A percentile compares a stretch with the other conserved stretches of the same genome.
Evolutionary conservation across 2,888 invertebrate species (phyloP).

Genomic region (Scrobipalpa costella): DNA sequence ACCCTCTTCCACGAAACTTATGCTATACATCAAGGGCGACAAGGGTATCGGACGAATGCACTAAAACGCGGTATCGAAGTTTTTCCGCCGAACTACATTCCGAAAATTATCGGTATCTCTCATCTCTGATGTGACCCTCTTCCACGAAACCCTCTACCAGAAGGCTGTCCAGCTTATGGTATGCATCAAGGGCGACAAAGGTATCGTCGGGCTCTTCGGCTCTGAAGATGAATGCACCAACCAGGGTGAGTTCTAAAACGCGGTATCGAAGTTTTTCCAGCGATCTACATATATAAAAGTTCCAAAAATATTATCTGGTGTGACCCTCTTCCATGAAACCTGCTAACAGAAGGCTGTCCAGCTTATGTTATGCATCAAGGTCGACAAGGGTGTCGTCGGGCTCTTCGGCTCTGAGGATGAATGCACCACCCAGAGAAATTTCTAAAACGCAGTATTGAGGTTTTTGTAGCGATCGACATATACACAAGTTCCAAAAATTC

Average conservation of each 20-base stretch:
- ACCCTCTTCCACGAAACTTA: too few species aligned
- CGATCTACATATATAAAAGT: too few species aligned
- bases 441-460: background rate
- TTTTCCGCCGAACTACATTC: too few species aligned
- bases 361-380: conserved; percentile 96
- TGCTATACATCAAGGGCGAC: conserved; percentile 99
- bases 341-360: conserved; percentile 97
- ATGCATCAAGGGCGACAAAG: conserved; percentile 99
- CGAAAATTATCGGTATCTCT: too few species aligned
- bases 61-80: conserved; percentile 51
- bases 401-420: conserved; percentile 97
- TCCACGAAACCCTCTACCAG: too few species aligned
- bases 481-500: too few species aligned
- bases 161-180: too few species aligned
- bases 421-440: conserved; percentile 96
- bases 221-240: conserved; percentile 98
- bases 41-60: conserved; percentile 97
- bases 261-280: background rate
- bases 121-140: too few species aligned
- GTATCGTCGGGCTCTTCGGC: conserved; percentile 95
- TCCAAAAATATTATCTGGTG: too few species aligned
- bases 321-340: conserved; percentile 84
- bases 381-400: conserved; percentile 97
- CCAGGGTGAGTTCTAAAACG: conserved; percentile 84
- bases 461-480: background rate